phyloP scores from a whole-genome alignment of 2,113 vertebrate species.

The Menura novaehollandiae region DNA sequence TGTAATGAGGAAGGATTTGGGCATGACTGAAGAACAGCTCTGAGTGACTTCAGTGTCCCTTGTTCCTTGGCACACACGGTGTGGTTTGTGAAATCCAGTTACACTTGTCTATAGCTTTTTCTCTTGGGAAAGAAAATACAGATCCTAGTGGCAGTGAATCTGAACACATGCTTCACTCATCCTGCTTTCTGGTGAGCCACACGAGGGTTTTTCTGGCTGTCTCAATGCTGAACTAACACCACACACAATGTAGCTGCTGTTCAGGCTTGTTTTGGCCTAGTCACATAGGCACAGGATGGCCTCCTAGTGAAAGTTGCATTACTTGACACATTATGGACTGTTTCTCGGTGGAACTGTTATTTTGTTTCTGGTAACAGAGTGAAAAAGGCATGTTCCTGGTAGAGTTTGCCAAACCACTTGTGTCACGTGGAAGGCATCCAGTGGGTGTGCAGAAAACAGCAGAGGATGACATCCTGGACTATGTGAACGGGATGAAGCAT shows the following conservation, averaged over 20 bases:
- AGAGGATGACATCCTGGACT: constrained; percentile 75
- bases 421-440: neutral
- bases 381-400: constrained; percentile 74
- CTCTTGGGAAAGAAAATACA: neutral
- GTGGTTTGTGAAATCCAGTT: neutral
- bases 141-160: neutral
- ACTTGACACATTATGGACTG: neutral
- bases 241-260: neutral
- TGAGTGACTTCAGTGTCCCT: neutral
- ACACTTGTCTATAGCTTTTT: neutral
- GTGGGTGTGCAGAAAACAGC: constrained; percentile 59
- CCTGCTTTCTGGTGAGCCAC: neutral
- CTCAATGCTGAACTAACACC: neutral
- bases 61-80: neutral
- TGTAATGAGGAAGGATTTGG: neutral
- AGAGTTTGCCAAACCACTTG: constrained; percentile 71
- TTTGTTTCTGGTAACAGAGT: constrained; percentile 62
- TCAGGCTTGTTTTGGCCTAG: neutral
- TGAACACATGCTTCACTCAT: neutral
- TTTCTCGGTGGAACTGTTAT: neutral
- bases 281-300: neutral
- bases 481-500: constrained; percentile 39
- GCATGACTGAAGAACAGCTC: neutral
- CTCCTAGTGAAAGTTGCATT: neutral
- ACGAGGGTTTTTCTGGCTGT: fast-evolving